Evolutionary conservation across 2,797 vertebrate species (phyloP).

Genomic region (Poeciliopsis paucimaculata): DNA sequence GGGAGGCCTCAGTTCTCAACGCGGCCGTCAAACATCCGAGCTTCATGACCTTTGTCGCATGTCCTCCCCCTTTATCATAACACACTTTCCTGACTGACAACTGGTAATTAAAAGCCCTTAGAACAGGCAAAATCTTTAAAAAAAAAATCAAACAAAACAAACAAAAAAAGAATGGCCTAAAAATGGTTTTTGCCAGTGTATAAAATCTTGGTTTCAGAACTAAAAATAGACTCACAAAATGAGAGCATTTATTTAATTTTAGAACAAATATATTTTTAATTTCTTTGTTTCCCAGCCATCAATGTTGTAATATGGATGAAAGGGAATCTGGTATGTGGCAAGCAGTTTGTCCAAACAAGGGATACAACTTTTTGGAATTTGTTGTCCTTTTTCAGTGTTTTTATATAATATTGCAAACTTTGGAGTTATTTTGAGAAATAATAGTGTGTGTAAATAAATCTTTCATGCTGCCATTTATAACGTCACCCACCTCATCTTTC

Average conservation of each 20-base stretch:
- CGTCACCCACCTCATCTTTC: neutral
- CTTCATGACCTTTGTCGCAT: too few relatives aligned
- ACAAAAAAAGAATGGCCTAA: neutral
- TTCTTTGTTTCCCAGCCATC: neutral
- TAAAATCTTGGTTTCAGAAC: neutral
- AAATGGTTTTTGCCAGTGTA: neutral
- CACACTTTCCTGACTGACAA: too few relatives aligned
- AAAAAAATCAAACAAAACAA: too few relatives aligned
- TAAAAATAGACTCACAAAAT: neutral
- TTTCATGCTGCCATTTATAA: neutral
- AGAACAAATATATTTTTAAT: neutral
- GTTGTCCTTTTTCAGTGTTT: neutral
- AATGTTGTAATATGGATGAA: neutral
- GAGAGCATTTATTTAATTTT: neutral
- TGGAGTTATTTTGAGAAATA: neutral
- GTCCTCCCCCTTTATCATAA: too few relatives aligned
- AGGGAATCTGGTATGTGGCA: neutral
- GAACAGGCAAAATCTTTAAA: too few relatives aligned
- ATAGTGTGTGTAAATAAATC: neutral
- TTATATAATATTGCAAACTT: neutral
- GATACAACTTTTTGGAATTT: neutral
- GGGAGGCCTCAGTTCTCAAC: too few relatives aligned
- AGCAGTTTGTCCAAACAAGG: neutral
- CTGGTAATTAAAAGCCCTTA: too few relatives aligned
- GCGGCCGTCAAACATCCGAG: too few relatives aligned